Base-by-base conservation (phyloP, 2,797 vertebrate species). In the Rhinella marina region DNA sequence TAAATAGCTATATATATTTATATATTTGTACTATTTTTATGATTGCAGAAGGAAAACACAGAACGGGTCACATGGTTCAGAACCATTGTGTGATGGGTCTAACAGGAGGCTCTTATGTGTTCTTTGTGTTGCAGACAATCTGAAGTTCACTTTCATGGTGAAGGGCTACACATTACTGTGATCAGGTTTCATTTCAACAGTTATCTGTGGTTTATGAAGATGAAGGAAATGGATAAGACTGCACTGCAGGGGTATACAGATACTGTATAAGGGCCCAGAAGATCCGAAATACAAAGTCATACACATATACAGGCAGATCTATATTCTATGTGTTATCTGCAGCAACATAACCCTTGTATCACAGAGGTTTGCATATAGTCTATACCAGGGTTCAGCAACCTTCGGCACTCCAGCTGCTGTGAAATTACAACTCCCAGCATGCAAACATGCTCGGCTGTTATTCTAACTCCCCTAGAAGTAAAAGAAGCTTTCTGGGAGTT, bases 131-230 rank as follows among this genome's bases (percentile, higher is more conserved):
- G 29, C 52, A 82, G 88, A 77, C 84, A 89, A 86, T 89, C 68
- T 56, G 56, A 82, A 25, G 52, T 62, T 87, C n/a, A 61, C 56
- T 76, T 29, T 50, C 62, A 50, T 62, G 29, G 41, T 73, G 62
- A 89, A 89, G 88, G 88, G 88, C 85, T 86, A 84, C 81, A 83
- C 62, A 86, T 78, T 89, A 83, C 73, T 84, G 81, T 84, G 86
- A 88, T 78, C 61, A 62, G 54, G 54, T 25, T 52, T 62, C 27
- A 61, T 62, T 27, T 72, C 2, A 32, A 73, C 64, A 54, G 32
- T 48, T 62, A 54, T 29, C 54, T 62, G 29, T 72, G 13, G 27
- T 32, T 75, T 85, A 73, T 27, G 41, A 68, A 57, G 48, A 68
- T 77, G 17, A 77, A 81, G 14, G 13, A 57, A 54, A 83, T 78